Percentiles rank a stretch among this genome's conserved stretches.
These are phyloP conservation scores for Dolichomitus sp. DNA, from an alignment of 2,888 invertebrate species.

Conservation along the genomic window DNA sequence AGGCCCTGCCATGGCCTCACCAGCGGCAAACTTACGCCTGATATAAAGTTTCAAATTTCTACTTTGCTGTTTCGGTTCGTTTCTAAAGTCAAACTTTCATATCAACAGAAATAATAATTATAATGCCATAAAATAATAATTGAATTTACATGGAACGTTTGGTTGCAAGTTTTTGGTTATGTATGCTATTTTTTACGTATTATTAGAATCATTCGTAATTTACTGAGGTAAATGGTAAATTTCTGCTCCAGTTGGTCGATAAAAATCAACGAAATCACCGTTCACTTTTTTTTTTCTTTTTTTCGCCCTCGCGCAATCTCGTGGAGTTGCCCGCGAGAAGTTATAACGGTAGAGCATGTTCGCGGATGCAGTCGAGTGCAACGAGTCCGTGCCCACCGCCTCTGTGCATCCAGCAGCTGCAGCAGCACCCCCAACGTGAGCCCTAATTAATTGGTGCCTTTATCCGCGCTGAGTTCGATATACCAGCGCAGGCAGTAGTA, in stretches of 20 bases:
- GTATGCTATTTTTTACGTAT: not conserved
- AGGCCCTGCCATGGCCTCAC: too few species aligned
- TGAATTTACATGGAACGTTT: not conserved
- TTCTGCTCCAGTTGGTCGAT: conserved; percentile 15
- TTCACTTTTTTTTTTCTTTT: not conserved
- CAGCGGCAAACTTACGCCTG: too few species aligned
- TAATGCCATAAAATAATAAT: not conserved
- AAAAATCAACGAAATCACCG: conserved; percentile 17
- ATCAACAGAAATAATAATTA: not conserved
- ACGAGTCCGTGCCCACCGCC: conserved; percentile 9
- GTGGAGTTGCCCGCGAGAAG: conserved; percentile 24
- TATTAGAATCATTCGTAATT: not conserved
- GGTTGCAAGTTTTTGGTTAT: not conserved
- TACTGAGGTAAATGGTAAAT: conserved; percentile 1
- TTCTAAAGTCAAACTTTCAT: not conserved
- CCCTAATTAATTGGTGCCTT: conserved; percentile 66
- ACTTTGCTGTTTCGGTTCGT: not conserved
- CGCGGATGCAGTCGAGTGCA: conserved; percentile 37
- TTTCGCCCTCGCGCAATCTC: conserved; percentile 4
- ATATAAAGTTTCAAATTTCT: too few species aligned
- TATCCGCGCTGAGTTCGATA: conserved; percentile 49
- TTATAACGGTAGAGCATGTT: conserved; percentile 19
- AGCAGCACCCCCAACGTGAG: conserved; percentile 8
- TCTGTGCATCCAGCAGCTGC: conserved; percentile 26
- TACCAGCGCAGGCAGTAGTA: conserved; percentile 7